phyloP scores from a whole-genome alignment of 2,888 invertebrate genomes.

The Sinohyriopsis cumingii region DNA sequence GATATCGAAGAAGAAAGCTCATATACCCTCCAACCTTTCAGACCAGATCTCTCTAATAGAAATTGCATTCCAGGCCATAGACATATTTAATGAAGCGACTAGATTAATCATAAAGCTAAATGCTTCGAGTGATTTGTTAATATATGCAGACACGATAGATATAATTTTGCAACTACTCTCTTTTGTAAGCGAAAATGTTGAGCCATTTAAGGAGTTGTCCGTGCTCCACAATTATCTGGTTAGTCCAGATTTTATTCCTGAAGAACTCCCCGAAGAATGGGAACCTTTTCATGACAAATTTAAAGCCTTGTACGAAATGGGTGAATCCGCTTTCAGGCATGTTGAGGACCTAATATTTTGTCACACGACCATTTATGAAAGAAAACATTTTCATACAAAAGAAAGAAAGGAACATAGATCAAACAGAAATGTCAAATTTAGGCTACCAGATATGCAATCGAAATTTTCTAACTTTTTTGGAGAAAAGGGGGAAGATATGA shows the following conservation, averaged over 20 bases:
- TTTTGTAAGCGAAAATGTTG: slow-evolving; percentile 1
- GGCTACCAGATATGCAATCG: slow-evolving; percentile 1
- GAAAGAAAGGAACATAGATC: slow-evolving; percentile 1
- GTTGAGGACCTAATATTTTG: slow-evolving; percentile 10
- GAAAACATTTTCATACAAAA: background rate
- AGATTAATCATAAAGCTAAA: too few species aligned
- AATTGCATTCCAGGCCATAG: slow-evolving; percentile 5
- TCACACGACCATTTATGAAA: slow-evolving; percentile 7
- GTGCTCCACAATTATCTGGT: slow-evolving; percentile 1
- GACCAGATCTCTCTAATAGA: background rate
- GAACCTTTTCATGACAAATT: background rate
- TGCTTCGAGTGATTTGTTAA: background rate
- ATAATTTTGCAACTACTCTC: background rate
- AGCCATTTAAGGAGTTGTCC: background rate
- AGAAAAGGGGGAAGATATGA: background rate
- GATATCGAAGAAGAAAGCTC: too few species aligned
- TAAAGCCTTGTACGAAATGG: background rate
- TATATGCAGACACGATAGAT: background rate
- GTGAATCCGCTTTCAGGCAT: slow-evolving; percentile 6
- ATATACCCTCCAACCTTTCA: background rate
- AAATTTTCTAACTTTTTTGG: slow-evolving; percentile 6
- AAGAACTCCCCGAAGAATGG: slow-evolving; percentile 9
- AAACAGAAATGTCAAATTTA: slow-evolving; percentile 2
- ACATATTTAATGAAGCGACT: slow-evolving; percentile 3
- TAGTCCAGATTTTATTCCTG: slow-evolving; percentile 1